Base-by-base conservation (phyloP, 2,888 invertebrate species). In the Andrena fulva region DNA sequence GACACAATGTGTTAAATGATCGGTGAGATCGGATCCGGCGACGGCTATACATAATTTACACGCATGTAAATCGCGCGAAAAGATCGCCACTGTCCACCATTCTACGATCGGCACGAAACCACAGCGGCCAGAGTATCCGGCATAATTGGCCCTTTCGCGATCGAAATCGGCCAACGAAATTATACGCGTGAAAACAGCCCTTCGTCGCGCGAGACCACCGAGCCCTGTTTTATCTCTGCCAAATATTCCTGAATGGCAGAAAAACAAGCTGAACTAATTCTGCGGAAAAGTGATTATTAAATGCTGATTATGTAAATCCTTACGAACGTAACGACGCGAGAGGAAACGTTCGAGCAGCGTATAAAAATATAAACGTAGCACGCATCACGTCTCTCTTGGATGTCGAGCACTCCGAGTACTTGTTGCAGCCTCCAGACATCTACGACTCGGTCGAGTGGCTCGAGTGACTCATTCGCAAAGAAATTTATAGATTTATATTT, bases 61-160 rank as follows among this genome's bases (percentile, higher is more conserved):
- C 78, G 56, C 79, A 35, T 79, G 71, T 78, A 80, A 78, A 71
- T 71, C 29, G 70, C 31, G 8, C 24, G 66, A 50, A 67, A 71
- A 50, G 50, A 77, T 16, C 56, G 79, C 69, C 66, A 42, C 50
- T 29, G 69, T 64, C 31, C 77, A 8, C 76, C 60, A 71, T 78
- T 71, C 71, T 78, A 67, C 50, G 52, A 80, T 60, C 78, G 70
- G 66, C 42, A 59, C 35, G 70, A 29, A 79, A 56, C 50, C 35
- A 27, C n/a, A 10, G 24, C 69, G 31, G 29, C 6, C 48, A 64
- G 48, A 12, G 60, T 52, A 56, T 56, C 71, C 60, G 12, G 6
- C 42, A 50, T 80, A 80, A 80, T 80, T 80, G 72, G 56, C 56
- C 52, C 56, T 59, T 70, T 29, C 52, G 31, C 60, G 77, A 66